Evolutionary conservation across 2,797 vertebrate genomes (phyloP), one percentile per base, ranked within the genome.

Genomic region (Eutrigla gurnardus): DNA sequence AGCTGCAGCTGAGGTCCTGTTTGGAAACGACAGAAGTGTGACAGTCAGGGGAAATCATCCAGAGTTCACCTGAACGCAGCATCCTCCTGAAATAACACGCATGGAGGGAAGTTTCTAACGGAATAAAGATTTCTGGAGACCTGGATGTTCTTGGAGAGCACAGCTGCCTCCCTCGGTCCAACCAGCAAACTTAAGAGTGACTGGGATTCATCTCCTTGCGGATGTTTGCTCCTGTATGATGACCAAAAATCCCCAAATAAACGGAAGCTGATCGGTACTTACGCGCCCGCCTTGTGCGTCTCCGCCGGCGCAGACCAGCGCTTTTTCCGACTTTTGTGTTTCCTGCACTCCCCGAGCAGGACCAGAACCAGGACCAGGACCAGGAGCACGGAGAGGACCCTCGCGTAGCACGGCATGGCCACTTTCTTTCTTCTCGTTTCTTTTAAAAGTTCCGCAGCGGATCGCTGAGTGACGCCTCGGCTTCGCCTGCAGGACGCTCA

Each of bases 271-370:
- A 18, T 11, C 4, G 6, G 1, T 57, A 90, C 93, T 93, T 94
- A 98, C 97, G 92, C 95, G 62, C 93, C 91, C 2, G 88, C 87
- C 81, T 94, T 96, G 75, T 93, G 93, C 15, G 84, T 75, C 66
- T 96, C 96, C 77, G 90, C 74, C 55, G 95, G 94, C 36, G 86
- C 89, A 0, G 95, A 93, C 96, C 96, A 96, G 53, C 96, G 94
- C 89, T 90, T 96, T 75, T 87, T 95, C 82, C 94, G 90, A 85
- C 94, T 95, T 87, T 89, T 93, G 83, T 94, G 92, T 57, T 93
- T 97, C 70, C 90, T 93, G 88, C 95, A 95, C 50, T 96, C 96
- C 61, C 82, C 95, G 3, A 96, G 80, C 74, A 95, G 83, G 46
- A 92, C 64, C 69, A 96, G 57, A 70, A 25, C 25, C 25, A 25